Conservation (phyloP, 2,113 vertebrate genomes). For the Saccopteryx bilineata region DNA sequence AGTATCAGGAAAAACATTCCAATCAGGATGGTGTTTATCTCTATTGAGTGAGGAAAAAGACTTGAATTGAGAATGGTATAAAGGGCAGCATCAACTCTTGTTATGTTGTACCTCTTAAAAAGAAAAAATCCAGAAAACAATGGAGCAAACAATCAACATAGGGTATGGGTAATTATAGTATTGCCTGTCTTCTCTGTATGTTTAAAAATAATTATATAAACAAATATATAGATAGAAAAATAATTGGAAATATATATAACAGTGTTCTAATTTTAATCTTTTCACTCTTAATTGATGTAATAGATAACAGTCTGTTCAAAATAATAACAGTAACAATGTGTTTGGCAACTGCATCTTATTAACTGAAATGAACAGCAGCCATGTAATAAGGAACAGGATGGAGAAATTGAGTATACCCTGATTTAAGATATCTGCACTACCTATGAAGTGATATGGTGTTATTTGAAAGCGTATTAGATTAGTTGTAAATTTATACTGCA, state of each 20-base stretch:
- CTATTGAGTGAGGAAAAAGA: not conserved
- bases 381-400: not conserved
- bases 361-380: constrained; percentile 15
- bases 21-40: not conserved
- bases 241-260: constrained; percentile 15
- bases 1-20: constrained; percentile 31
- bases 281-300: not conserved
- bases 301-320: not conserved
- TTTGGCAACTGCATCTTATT: constrained; percentile 15
- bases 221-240: not conserved
- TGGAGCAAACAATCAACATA: not conserved
- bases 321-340: not conserved
- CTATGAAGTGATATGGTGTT: not conserved
- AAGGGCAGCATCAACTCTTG: not conserved
- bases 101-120: not conserved
- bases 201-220: constrained; percentile 30
- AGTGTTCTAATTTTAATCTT: constrained; percentile 11
- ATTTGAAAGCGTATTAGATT: not conserved
- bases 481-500: not conserved
- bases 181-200: not conserved
- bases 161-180: not conserved
- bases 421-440: not conserved
- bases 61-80: constrained; percentile 1
- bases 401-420: not conserved
- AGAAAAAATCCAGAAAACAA: constrained; percentile 31